A percentile compares a stretch with the other conserved stretches of the same genome.
These are phyloP conservation scores for Aporrectodea caliginosa DNA, from an alignment of 1,140 invertebrate genomes.

Conservation along the genomic window DNA sequence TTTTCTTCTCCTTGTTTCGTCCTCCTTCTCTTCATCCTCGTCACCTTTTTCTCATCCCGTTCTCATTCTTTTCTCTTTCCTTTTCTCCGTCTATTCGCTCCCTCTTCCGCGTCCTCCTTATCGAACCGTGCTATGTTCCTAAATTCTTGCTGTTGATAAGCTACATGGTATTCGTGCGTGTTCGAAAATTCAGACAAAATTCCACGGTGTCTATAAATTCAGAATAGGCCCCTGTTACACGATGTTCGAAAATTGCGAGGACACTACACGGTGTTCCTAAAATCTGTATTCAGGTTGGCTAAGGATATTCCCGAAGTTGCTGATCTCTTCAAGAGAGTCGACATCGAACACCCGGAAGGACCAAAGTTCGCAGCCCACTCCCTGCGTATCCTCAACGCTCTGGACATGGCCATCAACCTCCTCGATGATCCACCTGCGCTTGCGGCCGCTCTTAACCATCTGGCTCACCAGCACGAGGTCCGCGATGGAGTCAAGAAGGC, in stretches of 20 bases:
- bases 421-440: constrained; percentile 10
- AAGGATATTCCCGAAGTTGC: constrained; percentile 4
- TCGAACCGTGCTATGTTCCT: too few relatives aligned
- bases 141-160: too few relatives aligned
- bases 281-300: neutral
- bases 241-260: neutral
- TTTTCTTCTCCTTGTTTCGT: too few relatives aligned
- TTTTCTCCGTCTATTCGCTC: too few relatives aligned
- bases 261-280: neutral
- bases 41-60: too few relatives aligned
- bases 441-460: constrained; percentile 3
- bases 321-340: constrained; percentile 21
- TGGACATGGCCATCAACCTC: constrained; percentile 18
- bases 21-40: too few relatives aligned
- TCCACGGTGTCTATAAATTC: neutral
- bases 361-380: constrained; percentile 22
- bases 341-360: constrained; percentile 12
- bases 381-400: constrained; percentile 27
- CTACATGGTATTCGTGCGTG: neutral
- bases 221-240: too few relatives aligned
- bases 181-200: neutral
- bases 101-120: too few relatives aligned
- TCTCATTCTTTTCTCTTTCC: too few relatives aligned
- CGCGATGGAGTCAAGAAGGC: constrained; percentile 14
- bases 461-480: constrained; percentile 23